Conservation (phyloP, 1,140 invertebrate species). For the Heterodera carotae region DNA sequence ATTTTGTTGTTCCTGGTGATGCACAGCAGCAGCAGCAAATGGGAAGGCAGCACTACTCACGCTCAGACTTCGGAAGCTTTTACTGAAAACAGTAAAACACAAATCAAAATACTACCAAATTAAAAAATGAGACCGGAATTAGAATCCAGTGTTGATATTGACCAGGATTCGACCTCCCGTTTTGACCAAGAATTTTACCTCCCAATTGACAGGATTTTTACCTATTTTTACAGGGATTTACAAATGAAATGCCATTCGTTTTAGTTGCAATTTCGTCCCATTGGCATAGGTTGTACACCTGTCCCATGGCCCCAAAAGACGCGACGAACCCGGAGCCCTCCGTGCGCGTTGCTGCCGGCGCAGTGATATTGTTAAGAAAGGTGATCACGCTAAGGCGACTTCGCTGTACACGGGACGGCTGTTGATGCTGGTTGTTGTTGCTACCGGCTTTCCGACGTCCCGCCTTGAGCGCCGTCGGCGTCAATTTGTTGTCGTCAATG, state of each 20-base stretch:
- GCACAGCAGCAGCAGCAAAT: background rate
- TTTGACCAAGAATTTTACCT: too few relatives aligned
- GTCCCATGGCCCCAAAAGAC: constrained; percentile 7
- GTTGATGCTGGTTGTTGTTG: constrained; percentile 7
- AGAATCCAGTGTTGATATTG: too few relatives aligned
- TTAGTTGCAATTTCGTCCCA: too few relatives aligned
- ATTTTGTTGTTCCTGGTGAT: background rate
- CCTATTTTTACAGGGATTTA: too few relatives aligned
- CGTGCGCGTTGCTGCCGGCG: constrained; percentile 4
- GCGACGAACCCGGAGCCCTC: background rate
- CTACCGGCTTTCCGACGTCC: constrained; percentile 1
- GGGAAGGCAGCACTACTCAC: too few relatives aligned
- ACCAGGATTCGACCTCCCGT: too few relatives aligned
- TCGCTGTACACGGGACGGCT: constrained; percentile 6
- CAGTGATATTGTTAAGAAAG: constrained; percentile 34
- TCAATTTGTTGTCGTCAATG: background rate
- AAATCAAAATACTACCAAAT: too few relatives aligned
- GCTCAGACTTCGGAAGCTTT: background rate
- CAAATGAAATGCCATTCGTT: too few relatives aligned
- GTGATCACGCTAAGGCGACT: constrained; percentile 22
- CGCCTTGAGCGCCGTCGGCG: background rate
- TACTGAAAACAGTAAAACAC: background rate
- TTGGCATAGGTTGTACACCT: background rate
- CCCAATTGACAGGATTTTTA: too few relatives aligned
- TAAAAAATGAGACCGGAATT: too few relatives aligned